Conservation (phyloP, 2,113 vertebrate species). For the Pseudorhombus dupliciocellatus region DNA sequence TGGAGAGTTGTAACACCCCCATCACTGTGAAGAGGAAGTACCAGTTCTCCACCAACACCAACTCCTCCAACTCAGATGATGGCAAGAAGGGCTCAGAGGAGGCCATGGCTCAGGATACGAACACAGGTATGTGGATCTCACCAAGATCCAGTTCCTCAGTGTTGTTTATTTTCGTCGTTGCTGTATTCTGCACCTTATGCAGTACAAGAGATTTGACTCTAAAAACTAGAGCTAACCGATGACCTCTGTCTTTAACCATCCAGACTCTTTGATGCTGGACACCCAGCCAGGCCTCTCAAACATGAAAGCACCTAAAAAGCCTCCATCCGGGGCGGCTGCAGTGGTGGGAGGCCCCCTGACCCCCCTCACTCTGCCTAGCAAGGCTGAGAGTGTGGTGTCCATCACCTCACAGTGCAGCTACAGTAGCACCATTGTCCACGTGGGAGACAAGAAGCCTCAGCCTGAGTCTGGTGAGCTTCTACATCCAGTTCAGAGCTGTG, state of each 20-base stretch:
- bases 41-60: constrained; percentile 82
- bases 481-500: too few relatives aligned
- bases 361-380: constrained; percentile 85
- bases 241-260: constrained; percentile 1
- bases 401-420: constrained; percentile 97
- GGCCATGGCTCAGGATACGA: constrained; percentile 47
- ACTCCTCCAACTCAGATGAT: constrained; percentile 82
- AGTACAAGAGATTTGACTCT: neutral
- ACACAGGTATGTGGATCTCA: constrained; percentile 74
- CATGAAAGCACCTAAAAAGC: constrained; percentile 80
- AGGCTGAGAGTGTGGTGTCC: constrained; percentile 93
- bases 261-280: constrained; percentile 65
- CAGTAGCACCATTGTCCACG: constrained; percentile 97
- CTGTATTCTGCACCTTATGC: neutral
- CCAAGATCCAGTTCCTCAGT: neutral
- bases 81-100: constrained; percentile 79
- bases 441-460: constrained; percentile 93
- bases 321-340: constrained; percentile 68
- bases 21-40: constrained; percentile 90
- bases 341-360: constrained; percentile 81
- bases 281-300: constrained; percentile 73
- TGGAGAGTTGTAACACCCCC: constrained; percentile 91
- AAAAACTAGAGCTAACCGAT: constrained; percentile 21
- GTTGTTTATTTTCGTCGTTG: neutral
- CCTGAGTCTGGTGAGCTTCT: constrained; percentile 86